Percentiles rank a stretch among this genome's conserved stretches.
Evolutionary conservation across 2,113 vertebrate genomes (phyloP).

Genomic region (Rousettus leschenaultii): DNA sequence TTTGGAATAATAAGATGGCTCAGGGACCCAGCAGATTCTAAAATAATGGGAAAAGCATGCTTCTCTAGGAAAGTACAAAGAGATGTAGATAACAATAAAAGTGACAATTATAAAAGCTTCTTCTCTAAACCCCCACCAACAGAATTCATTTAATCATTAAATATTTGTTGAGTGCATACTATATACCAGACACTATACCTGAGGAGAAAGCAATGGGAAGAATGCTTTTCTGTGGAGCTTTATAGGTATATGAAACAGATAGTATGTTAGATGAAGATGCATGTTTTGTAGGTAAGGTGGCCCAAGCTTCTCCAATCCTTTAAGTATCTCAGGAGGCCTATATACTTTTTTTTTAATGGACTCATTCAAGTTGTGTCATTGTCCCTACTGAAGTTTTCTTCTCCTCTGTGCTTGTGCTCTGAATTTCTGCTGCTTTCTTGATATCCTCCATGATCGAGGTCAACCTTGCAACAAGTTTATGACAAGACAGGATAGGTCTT

Average conservation of each 20-base stretch:
- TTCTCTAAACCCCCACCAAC: background rate
- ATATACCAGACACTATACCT: background rate
- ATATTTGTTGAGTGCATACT: background rate
- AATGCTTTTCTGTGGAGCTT: background rate
- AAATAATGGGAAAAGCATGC: background rate
- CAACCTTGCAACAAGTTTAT: background rate
- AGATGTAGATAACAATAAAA: background rate
- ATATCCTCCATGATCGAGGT: rapidly evolving
- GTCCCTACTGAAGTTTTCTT: background rate
- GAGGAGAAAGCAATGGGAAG: background rate
- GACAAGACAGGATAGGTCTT: background rate
- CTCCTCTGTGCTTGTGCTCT: background rate
- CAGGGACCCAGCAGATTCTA: background rate
- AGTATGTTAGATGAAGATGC: background rate
- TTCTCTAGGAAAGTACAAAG: background rate
- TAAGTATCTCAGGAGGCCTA: background rate
- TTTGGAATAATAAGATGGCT: background rate
- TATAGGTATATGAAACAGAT: background rate
- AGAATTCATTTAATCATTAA: background rate
- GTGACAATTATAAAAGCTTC: background rate
- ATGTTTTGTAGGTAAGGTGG: background rate
- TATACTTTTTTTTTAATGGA: background rate
- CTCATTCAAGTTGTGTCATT: background rate
- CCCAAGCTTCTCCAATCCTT: background rate
- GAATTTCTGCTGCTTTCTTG: background rate